Percentiles rank a stretch among this genome's conserved stretches.
These are phyloP conservation scores for Meteorus colon DNA, from an alignment of 2,888 invertebrate genomes.

Conservation along the genomic window DNA sequence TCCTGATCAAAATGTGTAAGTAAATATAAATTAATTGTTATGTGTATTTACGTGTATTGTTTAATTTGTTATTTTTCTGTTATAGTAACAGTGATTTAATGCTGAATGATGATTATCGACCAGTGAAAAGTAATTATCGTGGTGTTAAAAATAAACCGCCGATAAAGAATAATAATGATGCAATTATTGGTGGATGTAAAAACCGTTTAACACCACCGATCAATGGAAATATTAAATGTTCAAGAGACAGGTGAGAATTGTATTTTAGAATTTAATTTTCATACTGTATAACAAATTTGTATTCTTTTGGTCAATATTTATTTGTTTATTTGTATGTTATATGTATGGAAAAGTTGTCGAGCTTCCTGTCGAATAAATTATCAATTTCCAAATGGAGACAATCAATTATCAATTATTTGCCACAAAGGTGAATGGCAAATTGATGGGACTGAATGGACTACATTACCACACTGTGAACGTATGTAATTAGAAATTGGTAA, in stretches of 20 bases:
- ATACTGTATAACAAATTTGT: neutral
- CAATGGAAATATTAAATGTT: slow-evolving; percentile 61
- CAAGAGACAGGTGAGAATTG: slow-evolving; percentile 52
- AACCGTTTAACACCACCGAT: slow-evolving; percentile 51
- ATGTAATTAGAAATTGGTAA: slow-evolving; percentile 58
- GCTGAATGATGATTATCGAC: slow-evolving; percentile 12
- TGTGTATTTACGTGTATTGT: neutral
- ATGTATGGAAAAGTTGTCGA: slow-evolving; percentile 73
- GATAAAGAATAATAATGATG: neutral
- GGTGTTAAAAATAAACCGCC: neutral
- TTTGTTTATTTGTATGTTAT: slow-evolving; percentile 47
- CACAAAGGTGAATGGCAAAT: slow-evolving; percentile 74
- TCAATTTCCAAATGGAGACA: slow-evolving; percentile 76
- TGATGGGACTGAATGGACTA: slow-evolving; percentile 71
- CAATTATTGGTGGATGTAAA: slow-evolving; percentile 54
- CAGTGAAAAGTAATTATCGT: slow-evolving; percentile 10
- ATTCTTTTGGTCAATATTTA: neutral
- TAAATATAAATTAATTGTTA: neutral
- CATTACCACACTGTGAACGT: slow-evolving; percentile 80
- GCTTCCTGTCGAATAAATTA: slow-evolving; percentile 74
- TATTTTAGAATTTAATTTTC: neutral
- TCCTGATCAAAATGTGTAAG: neutral
- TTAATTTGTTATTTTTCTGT: neutral
- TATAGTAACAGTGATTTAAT: slow-evolving; percentile 8
- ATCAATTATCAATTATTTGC: slow-evolving; percentile 74